phyloP scores from a whole-genome alignment of 2,113 vertebrate genomes.

The Steatornis caripensis region DNA sequence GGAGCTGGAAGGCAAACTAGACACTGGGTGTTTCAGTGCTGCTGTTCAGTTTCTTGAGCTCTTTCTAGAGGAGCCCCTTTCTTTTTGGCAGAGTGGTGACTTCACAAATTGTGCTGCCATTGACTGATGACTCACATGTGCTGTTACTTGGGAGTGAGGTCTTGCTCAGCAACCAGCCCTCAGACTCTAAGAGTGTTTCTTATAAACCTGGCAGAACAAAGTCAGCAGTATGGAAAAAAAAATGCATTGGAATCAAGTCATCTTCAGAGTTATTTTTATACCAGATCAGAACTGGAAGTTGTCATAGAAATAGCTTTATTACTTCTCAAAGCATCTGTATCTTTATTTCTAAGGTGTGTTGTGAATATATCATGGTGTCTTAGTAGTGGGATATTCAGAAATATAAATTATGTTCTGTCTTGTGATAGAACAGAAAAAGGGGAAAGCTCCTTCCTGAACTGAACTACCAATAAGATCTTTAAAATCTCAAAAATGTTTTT shows the following conservation, averaged over 20 bases:
- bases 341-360: background rate
- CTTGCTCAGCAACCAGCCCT: background rate
- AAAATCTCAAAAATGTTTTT: background rate
- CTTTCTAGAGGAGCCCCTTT: background rate
- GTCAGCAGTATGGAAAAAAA: background rate
- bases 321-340: background rate
- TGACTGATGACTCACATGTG: background rate
- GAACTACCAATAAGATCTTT: background rate
- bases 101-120: background rate
- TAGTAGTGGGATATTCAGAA: background rate
- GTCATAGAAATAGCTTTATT: background rate
- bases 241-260: background rate
- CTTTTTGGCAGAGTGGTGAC: background rate
- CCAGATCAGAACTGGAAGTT: background rate
- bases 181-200: background rate
- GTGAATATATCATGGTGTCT: background rate
- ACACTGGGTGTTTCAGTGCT: too few relatives aligned
- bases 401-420: background rate
- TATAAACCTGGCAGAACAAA: background rate
- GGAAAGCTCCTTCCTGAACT: background rate
- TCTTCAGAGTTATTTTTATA: background rate
- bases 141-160: background rate
- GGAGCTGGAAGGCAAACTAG: too few relatives aligned
- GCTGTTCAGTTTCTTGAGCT: background rate
- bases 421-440: background rate